Evolutionary conservation across 2,113 vertebrate species (phyloP), one percentile per base, ranked within the genome.

Genomic region (Danionella cerebrum): DNA sequence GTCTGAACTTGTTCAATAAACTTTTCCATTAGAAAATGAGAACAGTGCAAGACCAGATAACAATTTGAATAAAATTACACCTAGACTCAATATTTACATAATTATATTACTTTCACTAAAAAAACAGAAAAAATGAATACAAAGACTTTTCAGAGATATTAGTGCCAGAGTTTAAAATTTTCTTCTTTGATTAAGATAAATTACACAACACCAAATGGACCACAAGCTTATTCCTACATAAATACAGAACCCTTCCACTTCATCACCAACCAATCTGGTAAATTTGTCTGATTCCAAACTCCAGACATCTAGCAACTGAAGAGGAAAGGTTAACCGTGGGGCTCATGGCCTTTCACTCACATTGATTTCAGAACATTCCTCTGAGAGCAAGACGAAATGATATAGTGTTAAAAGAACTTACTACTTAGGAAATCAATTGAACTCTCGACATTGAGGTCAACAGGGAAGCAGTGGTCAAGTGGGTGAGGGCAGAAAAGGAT

Each of bases 321-420:
- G 8, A 4, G 57, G 10, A 60, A 1, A 6, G 14, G 25, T 47
- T 35, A 64, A 35, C 1, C 9, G 19, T 6, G 14, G 3, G 5
- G 41, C 25, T 21, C 12, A 16, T 33, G 29, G 27, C 7, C 42
- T 22, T 33, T 13, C 42, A 16, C 58, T 45, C 18, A 21, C 59
- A 64, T 64, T 1, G 41, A 64, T 64, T 63, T 48, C 44, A 22
- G 3, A 3, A 64, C 27, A 64, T 14, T 18, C 42, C 59, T 64
- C 13, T 47, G 29, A 64, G 59, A 64, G 29, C 16, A 64, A 48
- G 8, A 18, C 33, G 44, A 64, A 48, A 48, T 48, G 42, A 3
- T 6, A 31, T 48, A 44, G 25, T 45, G 58, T 62, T 62, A 64
- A 64, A 64, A 64, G 59, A 19, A 64, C 48, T 64, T 48, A 44